Evolutionary conservation across 2,113 vertebrate genomes (phyloP), one percentile per base, ranked within the genome.

Genomic region (Amazona vittata): DNA sequence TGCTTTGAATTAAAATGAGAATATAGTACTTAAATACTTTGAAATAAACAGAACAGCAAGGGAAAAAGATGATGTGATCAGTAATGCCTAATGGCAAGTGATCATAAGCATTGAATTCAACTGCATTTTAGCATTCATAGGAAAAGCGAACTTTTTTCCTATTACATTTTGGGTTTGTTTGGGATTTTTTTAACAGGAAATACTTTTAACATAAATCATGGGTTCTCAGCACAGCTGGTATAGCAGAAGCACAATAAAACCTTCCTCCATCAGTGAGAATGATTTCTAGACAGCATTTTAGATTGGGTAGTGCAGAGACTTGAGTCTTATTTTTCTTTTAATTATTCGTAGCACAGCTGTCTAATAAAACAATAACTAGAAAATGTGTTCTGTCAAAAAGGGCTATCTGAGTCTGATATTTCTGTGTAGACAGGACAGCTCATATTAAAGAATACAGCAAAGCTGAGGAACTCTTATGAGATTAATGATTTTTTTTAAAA

Each of bases 341-440:
- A 98, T 98, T 98, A 97, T 98, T 98, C 35, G 90, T 94, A 96
- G 94, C 95, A 55, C 92, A 97, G 94, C 96, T 98, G 97, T 98
- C 97, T 97, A 96, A 98, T 98, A 98, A 98, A 98, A 96, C 93
- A 96, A 96, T 97, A 98, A 97, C 91, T 97, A 95, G 95, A 97
- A 98, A 97, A 97, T 95, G 89, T 97, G 84, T 97, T 98, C 92
- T 97, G 96, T 98, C 97, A 95, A 60, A 97, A 97, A 85, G 53
- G 88, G 93, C 68, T 96, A 96, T 97, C 95, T 95, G 87, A 93
- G 88, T 95, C 94, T 94, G 95, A 91, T 94, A 90, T 90, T 96
- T 69, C 91, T 89, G 47, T 91, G 26, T 86, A 84, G 86, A 95
- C 80, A 96, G 94, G 80, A 92, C 25, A 88, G 35, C 63, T 95